Conservation (phyloP, 2,113 vertebrate genomes). For the Budorcas taxicolor region DNA sequence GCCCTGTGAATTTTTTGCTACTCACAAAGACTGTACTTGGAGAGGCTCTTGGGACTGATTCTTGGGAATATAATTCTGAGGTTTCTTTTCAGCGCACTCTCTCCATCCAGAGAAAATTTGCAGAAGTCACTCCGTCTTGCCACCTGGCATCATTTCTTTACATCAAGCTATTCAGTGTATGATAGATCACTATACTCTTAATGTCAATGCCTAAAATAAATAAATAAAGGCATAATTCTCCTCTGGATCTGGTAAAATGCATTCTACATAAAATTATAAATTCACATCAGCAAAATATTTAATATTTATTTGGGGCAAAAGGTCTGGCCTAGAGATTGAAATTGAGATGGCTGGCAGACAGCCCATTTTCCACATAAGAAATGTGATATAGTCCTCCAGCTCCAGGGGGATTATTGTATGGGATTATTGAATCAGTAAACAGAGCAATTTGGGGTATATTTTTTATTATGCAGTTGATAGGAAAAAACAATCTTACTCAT, state of each 20-base stretch:
- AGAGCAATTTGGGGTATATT: neutral
- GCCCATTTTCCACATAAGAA: conserved; percentile 66
- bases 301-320: conserved; percentile 58
- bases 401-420: neutral
- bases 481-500: neutral
- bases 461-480: neutral
- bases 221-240: neutral
- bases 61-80: neutral
- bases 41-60: neutral
- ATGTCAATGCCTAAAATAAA: conserved; percentile 6
- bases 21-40: neutral
- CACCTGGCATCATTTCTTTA: neutral
- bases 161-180: neutral
- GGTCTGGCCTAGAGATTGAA: conserved; percentile 59
- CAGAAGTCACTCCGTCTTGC: neutral
- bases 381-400: conserved; percentile 46
- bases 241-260: conserved; percentile 46
- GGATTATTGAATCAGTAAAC: neutral
- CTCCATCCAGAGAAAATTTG: neutral
- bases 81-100: neutral
- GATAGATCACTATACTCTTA: neutral
- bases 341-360: conserved; percentile 70
- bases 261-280: conserved; percentile 73
- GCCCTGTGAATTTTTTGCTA: neutral
- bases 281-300: conserved; percentile 65